Evolutionary conservation across 2,113 vertebrate species (phyloP).

Genomic region (Mormoops blainvillei): DNA sequence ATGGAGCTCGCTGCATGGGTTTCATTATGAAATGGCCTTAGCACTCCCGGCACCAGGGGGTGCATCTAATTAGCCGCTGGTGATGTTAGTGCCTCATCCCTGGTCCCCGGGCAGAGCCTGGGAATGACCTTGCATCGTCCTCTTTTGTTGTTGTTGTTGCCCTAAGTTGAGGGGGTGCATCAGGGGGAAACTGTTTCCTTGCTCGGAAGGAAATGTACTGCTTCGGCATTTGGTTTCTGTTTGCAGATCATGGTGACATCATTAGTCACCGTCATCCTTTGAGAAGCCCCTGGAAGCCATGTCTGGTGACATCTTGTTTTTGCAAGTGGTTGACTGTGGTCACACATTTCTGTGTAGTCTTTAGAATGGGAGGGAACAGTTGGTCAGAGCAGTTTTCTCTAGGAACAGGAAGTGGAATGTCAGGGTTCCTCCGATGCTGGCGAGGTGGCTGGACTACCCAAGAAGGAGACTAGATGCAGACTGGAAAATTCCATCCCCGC

Average conservation of each 20-base stretch:
- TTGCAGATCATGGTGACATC: neutral
- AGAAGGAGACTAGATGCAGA: neutral
- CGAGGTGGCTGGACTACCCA: neutral
- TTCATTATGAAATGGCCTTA: slow-evolving; percentile 79
- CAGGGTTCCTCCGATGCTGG: neutral
- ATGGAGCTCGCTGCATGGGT: slow-evolving; percentile 74
- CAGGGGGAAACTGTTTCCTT: neutral
- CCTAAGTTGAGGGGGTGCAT: neutral
- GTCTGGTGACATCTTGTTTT: neutral
- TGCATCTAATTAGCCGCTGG: slow-evolving; percentile 65
- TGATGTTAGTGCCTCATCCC: slow-evolving; percentile 75
- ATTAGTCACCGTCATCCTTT: neutral
- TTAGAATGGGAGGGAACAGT: neutral
- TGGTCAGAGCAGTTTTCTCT: neutral
- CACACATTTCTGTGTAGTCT: neutral
- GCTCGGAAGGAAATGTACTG: neutral
- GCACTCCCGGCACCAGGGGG: slow-evolving; percentile 68
- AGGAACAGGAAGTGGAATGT: neutral
- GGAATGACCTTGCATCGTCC: slow-evolving; percentile 62
- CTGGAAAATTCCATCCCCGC: neutral
- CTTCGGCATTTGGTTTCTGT: neutral
- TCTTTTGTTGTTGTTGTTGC: neutral
- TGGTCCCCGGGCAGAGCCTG: slow-evolving; percentile 70
- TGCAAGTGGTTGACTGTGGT: neutral
- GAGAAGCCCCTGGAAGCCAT: neutral